Evolutionary conservation across 2,888 invertebrate genomes (phyloP).

Genomic region (Tiphia femorata): DNA sequence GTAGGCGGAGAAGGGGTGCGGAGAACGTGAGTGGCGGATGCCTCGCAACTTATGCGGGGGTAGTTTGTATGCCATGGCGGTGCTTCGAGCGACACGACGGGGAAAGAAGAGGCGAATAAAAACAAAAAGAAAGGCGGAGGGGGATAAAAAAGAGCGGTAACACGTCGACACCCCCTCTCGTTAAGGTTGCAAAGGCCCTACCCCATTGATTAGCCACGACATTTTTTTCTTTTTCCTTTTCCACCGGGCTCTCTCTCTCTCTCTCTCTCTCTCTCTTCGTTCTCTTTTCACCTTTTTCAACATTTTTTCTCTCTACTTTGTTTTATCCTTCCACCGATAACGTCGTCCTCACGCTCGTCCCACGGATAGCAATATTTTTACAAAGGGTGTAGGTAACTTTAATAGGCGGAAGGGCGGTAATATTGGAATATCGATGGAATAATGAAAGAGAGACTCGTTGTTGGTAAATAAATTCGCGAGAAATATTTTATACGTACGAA

Average conservation of each 20-base stretch:
- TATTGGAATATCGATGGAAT: background rate
- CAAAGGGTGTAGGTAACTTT: too few species aligned
- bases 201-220: constrained; percentile 31
- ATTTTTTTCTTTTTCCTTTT: constrained; percentile 25
- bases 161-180: too few species aligned
- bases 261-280: background rate
- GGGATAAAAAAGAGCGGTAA: background rate
- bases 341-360: background rate
- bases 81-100: too few species aligned
- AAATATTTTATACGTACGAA: background rate
- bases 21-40: constrained; percentile 10
- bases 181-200: constrained; percentile 20
- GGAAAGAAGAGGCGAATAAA: background rate
- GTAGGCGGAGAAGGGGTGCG: too few species aligned
- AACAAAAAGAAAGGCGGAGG: background rate
- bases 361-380: background rate
- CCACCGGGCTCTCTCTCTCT: background rate
- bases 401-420: background rate
- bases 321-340: background rate
- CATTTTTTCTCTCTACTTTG: background rate
- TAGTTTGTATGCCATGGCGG: background rate
- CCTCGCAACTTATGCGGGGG: constrained; percentile 16
- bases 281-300: background rate
- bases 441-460: background rate
- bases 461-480: background rate